Conservation (phyloP, 2,888 invertebrate genomes). For the Scaptomyza reducta region DNA sequence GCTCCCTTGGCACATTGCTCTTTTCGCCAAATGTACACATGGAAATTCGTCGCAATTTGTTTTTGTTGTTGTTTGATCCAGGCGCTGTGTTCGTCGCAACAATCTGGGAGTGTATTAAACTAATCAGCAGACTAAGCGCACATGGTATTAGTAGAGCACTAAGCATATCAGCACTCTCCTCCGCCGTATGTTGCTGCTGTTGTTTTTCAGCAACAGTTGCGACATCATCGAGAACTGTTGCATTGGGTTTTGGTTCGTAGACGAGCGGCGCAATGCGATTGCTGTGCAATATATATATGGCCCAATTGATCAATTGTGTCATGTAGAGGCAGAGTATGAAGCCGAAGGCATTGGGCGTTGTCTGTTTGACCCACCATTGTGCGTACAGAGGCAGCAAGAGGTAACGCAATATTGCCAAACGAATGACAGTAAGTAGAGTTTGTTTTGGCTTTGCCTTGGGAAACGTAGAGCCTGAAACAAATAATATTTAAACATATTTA, state of each 20-base stretch:
- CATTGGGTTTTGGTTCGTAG: slow-evolving; percentile 42
- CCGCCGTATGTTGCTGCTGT: slow-evolving; percentile 25
- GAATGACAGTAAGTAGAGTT: slow-evolving; percentile 93
- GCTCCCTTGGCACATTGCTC: slow-evolving; percentile 64
- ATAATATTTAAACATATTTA: not conserved
- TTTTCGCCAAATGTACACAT: slow-evolving; percentile 68
- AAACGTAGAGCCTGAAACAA: slow-evolving; percentile 92
- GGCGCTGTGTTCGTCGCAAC: slow-evolving; percentile 87
- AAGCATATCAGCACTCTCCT: slow-evolving; percentile 86
- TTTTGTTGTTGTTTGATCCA: slow-evolving; percentile 63
- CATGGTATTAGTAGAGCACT: slow-evolving; percentile 90
- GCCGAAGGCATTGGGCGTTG: slow-evolving; percentile 90
- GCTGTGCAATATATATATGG: slow-evolving; percentile 83
- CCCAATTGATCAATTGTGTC: slow-evolving; percentile 87
- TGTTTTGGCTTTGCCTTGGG: slow-evolving; percentile 98
- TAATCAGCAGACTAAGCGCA: slow-evolving; percentile 89
- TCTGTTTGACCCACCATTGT: slow-evolving; percentile 96
- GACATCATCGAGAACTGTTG: slow-evolving; percentile 21
- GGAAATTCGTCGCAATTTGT: slow-evolving; percentile 80
- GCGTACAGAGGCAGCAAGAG: slow-evolving; percentile 93
- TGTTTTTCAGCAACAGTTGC: slow-evolving; percentile 28
- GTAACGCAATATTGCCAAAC: slow-evolving; percentile 92
- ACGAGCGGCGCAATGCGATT: slow-evolving; percentile 61
- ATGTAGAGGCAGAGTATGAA: slow-evolving; percentile 91
- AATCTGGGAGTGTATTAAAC: slow-evolving; percentile 92